These are phyloP conservation scores for Anoplopoma fimbria DNA, from an alignment of 2,113 vertebrate species.

Conservation along the genomic window DNA sequence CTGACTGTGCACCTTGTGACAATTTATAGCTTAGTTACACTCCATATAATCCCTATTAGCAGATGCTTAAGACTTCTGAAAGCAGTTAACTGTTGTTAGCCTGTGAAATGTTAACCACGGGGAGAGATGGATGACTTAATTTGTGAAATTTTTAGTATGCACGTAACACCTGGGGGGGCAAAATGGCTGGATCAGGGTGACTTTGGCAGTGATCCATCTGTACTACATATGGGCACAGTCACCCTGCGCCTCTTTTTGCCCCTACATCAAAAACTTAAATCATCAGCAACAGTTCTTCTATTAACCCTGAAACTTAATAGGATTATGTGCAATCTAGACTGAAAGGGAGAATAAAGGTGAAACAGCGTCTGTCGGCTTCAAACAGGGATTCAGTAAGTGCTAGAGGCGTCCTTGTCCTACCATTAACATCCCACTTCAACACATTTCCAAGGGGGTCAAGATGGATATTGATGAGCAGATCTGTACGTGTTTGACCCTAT, in stretches of 20 bases:
- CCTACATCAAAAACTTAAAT: constrained; percentile 58
- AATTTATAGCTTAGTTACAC: constrained; percentile 77
- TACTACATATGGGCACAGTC: constrained; percentile 9
- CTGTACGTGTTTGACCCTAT: constrained; percentile 20
- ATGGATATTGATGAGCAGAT: constrained; percentile 42
- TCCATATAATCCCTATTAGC: constrained; percentile 78
- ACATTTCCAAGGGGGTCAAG: constrained; percentile 30
- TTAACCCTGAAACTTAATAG: constrained; percentile 55
- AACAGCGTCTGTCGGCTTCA: constrained; percentile 42
- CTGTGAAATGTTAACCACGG: constrained; percentile 70
- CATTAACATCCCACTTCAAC: constrained; percentile 18
- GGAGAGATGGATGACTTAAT: constrained; percentile 73
- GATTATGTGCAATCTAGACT: constrained; percentile 58
- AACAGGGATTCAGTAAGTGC: constrained; percentile 28
- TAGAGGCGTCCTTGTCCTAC: constrained; percentile 21
- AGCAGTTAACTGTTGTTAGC: constrained; percentile 71
- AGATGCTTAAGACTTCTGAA: constrained; percentile 75
- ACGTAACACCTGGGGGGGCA: constrained; percentile 55
- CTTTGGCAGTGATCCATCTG: constrained; percentile 57
- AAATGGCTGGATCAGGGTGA: constrained; percentile 49
- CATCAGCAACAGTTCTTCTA: constrained; percentile 51
- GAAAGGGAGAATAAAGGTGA: constrained; percentile 58
- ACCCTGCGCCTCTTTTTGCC: constrained; percentile 12
- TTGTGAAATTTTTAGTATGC: constrained; percentile 63
- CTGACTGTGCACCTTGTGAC: constrained; percentile 46